Conservation (phyloP, 2,113 vertebrate genomes). For the Spilogale gracilis region DNA sequence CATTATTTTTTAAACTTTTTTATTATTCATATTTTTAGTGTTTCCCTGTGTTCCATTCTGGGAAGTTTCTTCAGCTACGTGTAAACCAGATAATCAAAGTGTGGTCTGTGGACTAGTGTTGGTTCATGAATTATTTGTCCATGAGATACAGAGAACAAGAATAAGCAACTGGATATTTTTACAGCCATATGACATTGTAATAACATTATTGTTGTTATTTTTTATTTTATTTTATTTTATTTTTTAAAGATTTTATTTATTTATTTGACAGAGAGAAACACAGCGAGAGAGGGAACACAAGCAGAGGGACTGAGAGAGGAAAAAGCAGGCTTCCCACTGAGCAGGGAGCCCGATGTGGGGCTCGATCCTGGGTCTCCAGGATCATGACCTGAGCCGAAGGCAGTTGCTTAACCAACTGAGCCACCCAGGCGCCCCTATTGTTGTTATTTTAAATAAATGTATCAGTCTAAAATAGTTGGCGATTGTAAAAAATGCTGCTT, state of each 20-base stretch:
- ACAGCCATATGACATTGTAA: neutral
- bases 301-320: too few species aligned
- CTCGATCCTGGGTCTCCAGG: too few species aligned
- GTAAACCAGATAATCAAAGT: neutral
- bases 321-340: too few species aligned
- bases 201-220: neutral
- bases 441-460: neutral
- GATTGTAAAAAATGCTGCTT: neutral
- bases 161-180: neutral
- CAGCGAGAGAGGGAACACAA: too few species aligned
- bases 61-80: neutral
- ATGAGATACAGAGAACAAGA: neutral
- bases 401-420: too few species aligned
- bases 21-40: neutral
- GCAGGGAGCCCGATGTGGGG: too few species aligned
- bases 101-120: neutral
- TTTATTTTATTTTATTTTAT: too few species aligned
- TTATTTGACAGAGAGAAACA: too few species aligned
- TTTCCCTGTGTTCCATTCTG: neutral
- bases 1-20: neutral
- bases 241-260: too few species aligned
- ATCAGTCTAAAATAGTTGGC: neutral
- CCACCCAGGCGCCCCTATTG: too few species aligned
- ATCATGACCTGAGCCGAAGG: too few species aligned
- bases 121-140: neutral